Conservation (phyloP, 1,140 invertebrate genomes). For the Macrotrachela quadricornifera region DNA sequence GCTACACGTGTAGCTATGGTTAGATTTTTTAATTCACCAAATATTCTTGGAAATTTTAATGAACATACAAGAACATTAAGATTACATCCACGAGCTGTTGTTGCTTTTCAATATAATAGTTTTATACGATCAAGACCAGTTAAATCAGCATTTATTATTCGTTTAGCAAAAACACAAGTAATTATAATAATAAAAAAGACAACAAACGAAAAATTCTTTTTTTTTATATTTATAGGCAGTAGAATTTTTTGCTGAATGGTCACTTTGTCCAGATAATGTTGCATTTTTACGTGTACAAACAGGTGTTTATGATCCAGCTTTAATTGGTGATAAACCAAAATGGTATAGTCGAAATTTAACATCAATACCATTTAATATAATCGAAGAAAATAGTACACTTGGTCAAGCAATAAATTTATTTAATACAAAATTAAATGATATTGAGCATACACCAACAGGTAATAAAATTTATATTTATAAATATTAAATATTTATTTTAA, state of each 20-base stretch:
- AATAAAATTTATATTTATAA: neutral
- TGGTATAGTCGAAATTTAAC: conserved; percentile 40
- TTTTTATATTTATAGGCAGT: conserved; percentile 46
- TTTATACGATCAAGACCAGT: conserved; percentile 72
- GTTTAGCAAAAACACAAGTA: conserved; percentile 61
- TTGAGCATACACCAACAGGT: conserved; percentile 17
- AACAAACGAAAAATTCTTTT: neutral
- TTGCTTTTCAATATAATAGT: conserved; percentile 93
- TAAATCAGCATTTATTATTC: conserved; percentile 63
- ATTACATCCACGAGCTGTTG: conserved; percentile 86
- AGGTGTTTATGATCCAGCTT: conserved; percentile 67
- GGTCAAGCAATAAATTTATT: conserved; percentile 47
- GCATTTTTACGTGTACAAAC: conserved; percentile 89
- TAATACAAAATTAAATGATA: conserved; percentile 43
- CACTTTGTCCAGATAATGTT: conserved; percentile 79
- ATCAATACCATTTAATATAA: conserved; percentile 68
- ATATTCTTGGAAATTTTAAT: conserved; percentile 81
- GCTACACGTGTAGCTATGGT: conserved; percentile 95
- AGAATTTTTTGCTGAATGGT: conserved; percentile 94
- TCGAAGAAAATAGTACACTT: conserved; percentile 61
- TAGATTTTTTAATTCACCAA: conserved; percentile 90
- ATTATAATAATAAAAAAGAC: neutral
- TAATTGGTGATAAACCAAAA: conserved; percentile 87
- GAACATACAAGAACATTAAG: conserved; percentile 88
- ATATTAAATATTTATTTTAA: too few species aligned